These are phyloP conservation scores for Caenorhabditis panamensis DNA, from an alignment of 2,888 invertebrate genomes.

Conservation along the genomic window DNA sequence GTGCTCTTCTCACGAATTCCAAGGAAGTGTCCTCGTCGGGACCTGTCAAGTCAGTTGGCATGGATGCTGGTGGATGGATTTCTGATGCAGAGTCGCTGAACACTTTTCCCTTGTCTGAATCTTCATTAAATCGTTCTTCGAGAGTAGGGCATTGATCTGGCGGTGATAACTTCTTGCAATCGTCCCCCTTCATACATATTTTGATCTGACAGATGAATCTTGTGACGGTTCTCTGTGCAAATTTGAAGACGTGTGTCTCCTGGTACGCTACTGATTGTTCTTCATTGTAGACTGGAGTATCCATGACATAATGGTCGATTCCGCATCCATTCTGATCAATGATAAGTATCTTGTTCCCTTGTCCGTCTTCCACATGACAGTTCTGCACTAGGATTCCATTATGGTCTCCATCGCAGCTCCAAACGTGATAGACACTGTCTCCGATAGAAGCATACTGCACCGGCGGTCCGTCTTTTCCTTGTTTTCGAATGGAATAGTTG, in stretches of 20 bases:
- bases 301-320: constrained; percentile 80
- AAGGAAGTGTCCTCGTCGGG: constrained; percentile 60
- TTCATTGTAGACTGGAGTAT: constrained; percentile 76
- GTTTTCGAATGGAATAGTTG: constrained; percentile 78
- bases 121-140: constrained; percentile 66
- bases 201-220: constrained; percentile 80
- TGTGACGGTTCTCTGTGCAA: constrained; percentile 80
- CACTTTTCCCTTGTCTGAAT: constrained; percentile 47
- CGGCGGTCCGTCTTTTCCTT: constrained; percentile 76
- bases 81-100: constrained; percentile 34
- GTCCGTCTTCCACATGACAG: constrained; percentile 80
- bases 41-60: constrained; percentile 46
- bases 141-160: constrained; percentile 71
- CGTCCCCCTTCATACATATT: constrained; percentile 78
- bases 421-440: constrained; percentile 80
- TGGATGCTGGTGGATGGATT: constrained; percentile 39
- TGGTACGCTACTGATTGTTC: constrained; percentile 79
- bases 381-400: constrained; percentile 81
- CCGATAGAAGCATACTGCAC: constrained; percentile 80
- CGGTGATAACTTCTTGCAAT: constrained; percentile 77
- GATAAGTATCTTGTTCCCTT: constrained; percentile 80
- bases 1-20: constrained; percentile 63
- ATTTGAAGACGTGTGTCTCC: constrained; percentile 81
- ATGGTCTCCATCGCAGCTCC: constrained; percentile 79
- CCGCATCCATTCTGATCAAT: constrained; percentile 81